Percentiles rank a stretch among this genome's conserved stretches.
Evolutionary conservation across 53 echinoderm and acorn worm species (phyloP).

Genomic region (Stichopus horrens): DNA sequence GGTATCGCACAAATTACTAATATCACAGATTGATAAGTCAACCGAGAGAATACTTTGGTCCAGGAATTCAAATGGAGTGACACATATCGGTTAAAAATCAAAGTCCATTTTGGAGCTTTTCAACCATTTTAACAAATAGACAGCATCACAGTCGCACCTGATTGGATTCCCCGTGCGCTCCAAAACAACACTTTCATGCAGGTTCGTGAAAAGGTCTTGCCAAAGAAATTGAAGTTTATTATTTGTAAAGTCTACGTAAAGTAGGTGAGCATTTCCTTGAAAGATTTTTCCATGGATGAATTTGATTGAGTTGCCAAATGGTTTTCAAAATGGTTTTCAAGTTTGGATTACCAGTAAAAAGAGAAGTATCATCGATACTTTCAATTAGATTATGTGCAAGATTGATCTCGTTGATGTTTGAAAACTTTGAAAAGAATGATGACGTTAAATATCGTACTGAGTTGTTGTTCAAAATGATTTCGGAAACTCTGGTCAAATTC

Average conservation of each 20-base stretch:
- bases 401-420: background rate
- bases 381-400: background rate
- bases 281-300: background rate
- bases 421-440: background rate
- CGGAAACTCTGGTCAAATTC: background rate
- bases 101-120: background rate
- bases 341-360: background rate
- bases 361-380: background rate
- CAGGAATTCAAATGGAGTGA: background rate
- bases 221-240: background rate
- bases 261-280: background rate
- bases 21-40: background rate
- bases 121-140: background rate
- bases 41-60: background rate
- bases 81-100: background rate
- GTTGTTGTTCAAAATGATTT: background rate
- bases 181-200: background rate
- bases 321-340: background rate
- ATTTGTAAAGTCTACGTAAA: background rate
- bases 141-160: background rate
- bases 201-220: background rate
- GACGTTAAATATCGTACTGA: background rate
- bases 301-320: background rate
- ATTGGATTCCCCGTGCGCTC: background rate
- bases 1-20: background rate